A percentile compares a stretch with the other conserved stretches of the same genome.
phyloP scores from a whole-genome alignment of 2,888 invertebrate genomes.

The Habroteleia sp. region DNA sequence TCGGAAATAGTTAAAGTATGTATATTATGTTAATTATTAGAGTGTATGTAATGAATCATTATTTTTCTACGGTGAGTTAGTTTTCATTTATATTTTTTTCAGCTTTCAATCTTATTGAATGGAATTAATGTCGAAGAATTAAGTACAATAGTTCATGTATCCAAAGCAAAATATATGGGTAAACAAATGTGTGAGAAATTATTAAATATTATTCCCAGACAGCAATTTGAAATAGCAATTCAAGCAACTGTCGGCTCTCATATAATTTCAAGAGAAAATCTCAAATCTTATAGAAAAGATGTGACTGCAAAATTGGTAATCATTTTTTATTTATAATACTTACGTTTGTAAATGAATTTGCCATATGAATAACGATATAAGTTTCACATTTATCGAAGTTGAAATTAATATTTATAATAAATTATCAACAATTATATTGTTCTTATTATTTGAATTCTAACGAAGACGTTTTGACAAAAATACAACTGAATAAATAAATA shows the following conservation, averaged over 20 bases:
- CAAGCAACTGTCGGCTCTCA: conserved; percentile 91
- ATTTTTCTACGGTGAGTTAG: conserved; percentile 14
- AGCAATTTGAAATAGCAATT: conserved; percentile 88
- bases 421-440: no score
- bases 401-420: no score
- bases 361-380: no score
- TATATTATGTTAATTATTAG: conserved; percentile 68
- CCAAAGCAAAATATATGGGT: conserved; percentile 85
- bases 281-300: conserved; percentile 94
- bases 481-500: no score
- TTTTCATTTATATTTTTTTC: background rate
- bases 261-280: conserved; percentile 91
- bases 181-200: conserved; percentile 88
- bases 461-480: no score
- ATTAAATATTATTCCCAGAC: conserved; percentile 92
- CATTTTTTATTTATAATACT: conserved; percentile 18
- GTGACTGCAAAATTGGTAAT: conserved; percentile 95
- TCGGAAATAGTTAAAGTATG: conserved; percentile 90
- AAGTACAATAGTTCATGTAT: conserved; percentile 89
- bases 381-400: no score
- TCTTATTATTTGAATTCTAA: no score
- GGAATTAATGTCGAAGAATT: conserved; percentile 91
- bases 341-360: background rate
- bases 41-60: no score
- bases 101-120: conserved; percentile 88